These are phyloP conservation scores for Limosa lapponica DNA, from an alignment of 2,797 vertebrate genomes.

Conservation along the genomic window DNA sequence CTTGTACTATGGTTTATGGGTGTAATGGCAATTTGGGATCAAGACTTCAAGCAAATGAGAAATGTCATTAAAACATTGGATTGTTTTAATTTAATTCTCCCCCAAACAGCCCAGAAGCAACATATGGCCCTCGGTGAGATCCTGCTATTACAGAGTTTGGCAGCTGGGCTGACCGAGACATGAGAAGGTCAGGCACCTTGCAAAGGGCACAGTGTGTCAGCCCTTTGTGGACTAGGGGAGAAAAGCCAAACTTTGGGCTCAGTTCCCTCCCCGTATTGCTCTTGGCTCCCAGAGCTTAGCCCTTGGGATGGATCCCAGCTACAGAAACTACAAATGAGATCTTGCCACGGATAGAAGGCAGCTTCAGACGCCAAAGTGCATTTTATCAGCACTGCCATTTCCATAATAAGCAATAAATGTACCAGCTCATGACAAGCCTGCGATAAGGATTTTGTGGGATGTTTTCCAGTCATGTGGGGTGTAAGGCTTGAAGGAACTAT, in stretches of 20 bases:
- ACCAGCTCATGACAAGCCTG: not conserved
- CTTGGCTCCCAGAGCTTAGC: not conserved
- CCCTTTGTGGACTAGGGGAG: not conserved
- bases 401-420: slow-evolving; percentile 21
- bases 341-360: not conserved
- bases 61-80: slow-evolving; percentile 7
- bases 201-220: not conserved
- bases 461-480: not conserved
- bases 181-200: not conserved
- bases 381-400: slow-evolving; percentile 6
- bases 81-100: slow-evolving; percentile 30
- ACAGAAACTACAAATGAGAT: not conserved
- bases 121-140: not conserved
- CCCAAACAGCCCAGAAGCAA: not conserved
- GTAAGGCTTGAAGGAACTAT: not conserved
- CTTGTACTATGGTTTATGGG: not conserved
- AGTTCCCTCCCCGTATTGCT: not conserved
- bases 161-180: not conserved
- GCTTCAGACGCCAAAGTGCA: not conserved
- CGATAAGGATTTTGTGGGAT: not conserved
- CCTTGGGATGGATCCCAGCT: not conserved
- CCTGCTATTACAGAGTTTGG: not conserved
- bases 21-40: not conserved
- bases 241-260: not conserved
- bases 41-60: slow-evolving; percentile 4